Conservation (phyloP, 2,888 invertebrate species). For the Cheilosia pagana region DNA sequence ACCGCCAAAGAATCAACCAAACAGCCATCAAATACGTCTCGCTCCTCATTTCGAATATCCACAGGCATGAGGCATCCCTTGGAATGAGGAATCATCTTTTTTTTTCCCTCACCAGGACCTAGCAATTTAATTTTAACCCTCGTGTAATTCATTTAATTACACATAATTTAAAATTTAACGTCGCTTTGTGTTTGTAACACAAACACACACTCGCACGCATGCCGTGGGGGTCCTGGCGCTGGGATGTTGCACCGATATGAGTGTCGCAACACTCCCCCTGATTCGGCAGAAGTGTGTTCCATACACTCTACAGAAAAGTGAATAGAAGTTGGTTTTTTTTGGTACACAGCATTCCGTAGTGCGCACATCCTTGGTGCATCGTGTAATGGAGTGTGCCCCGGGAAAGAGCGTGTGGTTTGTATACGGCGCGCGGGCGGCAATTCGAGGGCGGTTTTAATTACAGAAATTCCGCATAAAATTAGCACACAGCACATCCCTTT, state of each 20-base stretch:
- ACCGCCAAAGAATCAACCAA: slow-evolving; percentile 53
- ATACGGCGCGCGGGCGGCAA: slow-evolving; percentile 30
- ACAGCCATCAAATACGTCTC: slow-evolving; percentile 32
- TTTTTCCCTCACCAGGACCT: slow-evolving; percentile 40
- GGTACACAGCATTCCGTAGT: slow-evolving; percentile 12
- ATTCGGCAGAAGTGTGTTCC: slow-evolving; percentile 55
- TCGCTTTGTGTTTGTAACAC: slow-evolving; percentile 57
- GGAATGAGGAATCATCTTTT: neutral
- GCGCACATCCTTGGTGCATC: slow-evolving; percentile 60
- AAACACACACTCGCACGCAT: slow-evolving; percentile 27
- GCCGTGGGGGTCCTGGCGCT: neutral
- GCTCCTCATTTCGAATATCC: slow-evolving; percentile 18
- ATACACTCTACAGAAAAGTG: slow-evolving; percentile 66
- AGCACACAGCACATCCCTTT: slow-evolving; percentile 45
- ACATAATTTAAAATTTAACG: slow-evolving; percentile 74
- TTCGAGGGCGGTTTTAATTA: slow-evolving; percentile 73
- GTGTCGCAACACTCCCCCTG: slow-evolving; percentile 9
- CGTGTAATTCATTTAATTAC: slow-evolving; percentile 75
- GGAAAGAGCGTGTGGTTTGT: slow-evolving; percentile 2
- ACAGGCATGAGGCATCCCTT: slow-evolving; percentile 21
- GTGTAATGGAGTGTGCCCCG: slow-evolving; percentile 55
- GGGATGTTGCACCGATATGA: neutral
- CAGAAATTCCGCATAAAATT: slow-evolving; percentile 75
- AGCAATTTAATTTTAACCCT: slow-evolving; percentile 70
- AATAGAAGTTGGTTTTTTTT: slow-evolving; percentile 46